Evolutionary conservation across 2,888 invertebrate genomes (phyloP).

Genomic region (Sarcophaga subvicina): DNA sequence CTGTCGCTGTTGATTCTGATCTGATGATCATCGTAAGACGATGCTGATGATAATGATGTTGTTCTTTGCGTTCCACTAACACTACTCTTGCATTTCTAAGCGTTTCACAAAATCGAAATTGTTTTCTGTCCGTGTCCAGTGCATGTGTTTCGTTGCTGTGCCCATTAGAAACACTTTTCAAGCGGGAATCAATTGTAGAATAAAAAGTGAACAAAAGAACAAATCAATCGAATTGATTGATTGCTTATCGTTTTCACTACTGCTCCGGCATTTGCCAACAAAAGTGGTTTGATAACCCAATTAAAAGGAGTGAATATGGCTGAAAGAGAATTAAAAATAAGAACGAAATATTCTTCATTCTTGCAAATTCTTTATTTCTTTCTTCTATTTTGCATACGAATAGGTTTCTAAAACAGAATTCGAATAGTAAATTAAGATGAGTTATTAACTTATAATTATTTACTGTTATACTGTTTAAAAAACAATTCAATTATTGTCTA

Average conservation of each 20-base stretch:
- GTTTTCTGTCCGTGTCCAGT: neutral
- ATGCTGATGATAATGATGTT: too few species aligned
- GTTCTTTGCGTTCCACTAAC: slow-evolving; percentile 26
- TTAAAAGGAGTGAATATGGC: slow-evolving; percentile 35
- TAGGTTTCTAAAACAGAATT: neutral
- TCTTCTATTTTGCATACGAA: neutral
- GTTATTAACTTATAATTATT: neutral
- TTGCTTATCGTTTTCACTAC: slow-evolving; percentile 61
- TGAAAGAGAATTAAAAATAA: slow-evolving; percentile 6
- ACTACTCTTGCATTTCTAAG: neutral
- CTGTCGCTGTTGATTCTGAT: too few species aligned
- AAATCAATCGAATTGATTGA: slow-evolving; percentile 42
- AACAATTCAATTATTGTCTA: neutral
- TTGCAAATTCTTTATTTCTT: neutral
- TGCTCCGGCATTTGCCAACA: slow-evolving; percentile 29
- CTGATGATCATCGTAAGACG: too few species aligned
- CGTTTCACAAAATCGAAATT: neutral
- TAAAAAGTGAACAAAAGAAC: slow-evolving; percentile 24
- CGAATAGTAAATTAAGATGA: too few species aligned
- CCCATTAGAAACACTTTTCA: neutral
- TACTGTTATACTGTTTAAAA: neutral
- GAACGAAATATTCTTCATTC: neutral
- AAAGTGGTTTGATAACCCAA: slow-evolving; percentile 65
- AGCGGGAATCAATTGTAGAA: neutral
- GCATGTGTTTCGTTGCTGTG: neutral